Conservation (phyloP, 2,113 vertebrate genomes). For the Neofelis nebulosa region DNA sequence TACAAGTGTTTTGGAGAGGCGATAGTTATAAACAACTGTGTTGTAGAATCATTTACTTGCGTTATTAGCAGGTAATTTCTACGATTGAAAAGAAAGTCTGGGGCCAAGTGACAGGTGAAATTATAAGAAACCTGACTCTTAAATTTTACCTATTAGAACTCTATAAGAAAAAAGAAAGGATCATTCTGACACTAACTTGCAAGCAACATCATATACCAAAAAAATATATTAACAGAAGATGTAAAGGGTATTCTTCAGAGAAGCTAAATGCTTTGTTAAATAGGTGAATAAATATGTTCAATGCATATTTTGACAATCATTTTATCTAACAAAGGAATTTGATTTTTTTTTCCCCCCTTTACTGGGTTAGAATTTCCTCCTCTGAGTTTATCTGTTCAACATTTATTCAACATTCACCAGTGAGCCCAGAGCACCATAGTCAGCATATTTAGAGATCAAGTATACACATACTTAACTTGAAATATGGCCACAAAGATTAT, state of each 20-base stretch:
- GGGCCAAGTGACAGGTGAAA: not conserved
- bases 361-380: slow-evolving; percentile 20
- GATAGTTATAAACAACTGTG: not conserved
- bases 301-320: slow-evolving; percentile 36
- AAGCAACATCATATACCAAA: not conserved
- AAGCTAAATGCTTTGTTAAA: slow-evolving; percentile 15
- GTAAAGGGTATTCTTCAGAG: slow-evolving; percentile 29
- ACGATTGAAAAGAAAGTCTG: slow-evolving; percentile 2
- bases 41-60: slow-evolving; percentile 23
- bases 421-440: not conserved
- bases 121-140: slow-evolving; percentile 8
- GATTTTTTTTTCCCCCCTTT: not conserved
- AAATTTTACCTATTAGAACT: slow-evolving; percentile 4
- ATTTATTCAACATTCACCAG: not conserved
- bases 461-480: not conserved
- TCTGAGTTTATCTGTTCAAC: slow-evolving; percentile 38
- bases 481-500: not conserved
- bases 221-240: not conserved
- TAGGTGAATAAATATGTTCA: slow-evolving; percentile 29
- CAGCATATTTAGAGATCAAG: not conserved
- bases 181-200: slow-evolving; percentile 4
- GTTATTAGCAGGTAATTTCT: not conserved
- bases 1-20: slow-evolving; percentile 26
- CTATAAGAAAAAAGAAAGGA: slow-evolving; percentile 20
- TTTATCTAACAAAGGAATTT: slow-evolving; percentile 19